Evolutionary conservation across 2,888 invertebrate genomes (phyloP).

Genomic region (Tinea trinotella): DNA sequence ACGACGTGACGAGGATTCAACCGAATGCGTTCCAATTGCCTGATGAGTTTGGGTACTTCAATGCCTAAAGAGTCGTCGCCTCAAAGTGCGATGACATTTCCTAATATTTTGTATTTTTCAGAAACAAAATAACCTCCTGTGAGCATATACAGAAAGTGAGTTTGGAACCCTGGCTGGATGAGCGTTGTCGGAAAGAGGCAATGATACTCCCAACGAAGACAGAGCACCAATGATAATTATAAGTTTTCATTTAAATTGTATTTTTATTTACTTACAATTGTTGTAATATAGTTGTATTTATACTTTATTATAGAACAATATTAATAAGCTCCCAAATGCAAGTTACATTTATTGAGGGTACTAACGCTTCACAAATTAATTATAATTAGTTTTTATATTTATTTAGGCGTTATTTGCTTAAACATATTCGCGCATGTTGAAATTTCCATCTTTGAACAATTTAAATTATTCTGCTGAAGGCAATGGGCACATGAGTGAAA

Average conservation of each 20-base stretch:
- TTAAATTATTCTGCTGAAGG: no score
- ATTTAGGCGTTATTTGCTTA: no score
- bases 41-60: constrained; percentile 15
- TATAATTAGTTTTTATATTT: no score
- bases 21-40: constrained; percentile 30
- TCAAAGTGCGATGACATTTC: neutral
- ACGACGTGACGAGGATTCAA: constrained; percentile 42
- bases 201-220: neutral
- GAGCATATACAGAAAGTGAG: neutral
- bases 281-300: no score
- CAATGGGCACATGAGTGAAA: no score
- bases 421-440: no score
- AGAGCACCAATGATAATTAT: neutral
- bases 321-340: no score
- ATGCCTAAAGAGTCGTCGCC: neutral
- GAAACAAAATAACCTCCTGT: neutral
- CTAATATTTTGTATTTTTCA: neutral
- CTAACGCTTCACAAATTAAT: no score
- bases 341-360: no score
- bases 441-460: no score
- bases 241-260: neutral
- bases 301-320: no score
- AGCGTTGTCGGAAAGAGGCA: neutral
- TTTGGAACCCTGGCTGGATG: neutral
- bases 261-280: neutral